A percentile compares a stretch with the other conserved stretches of the same genome.
These are phyloP conservation scores for Conus canariensis DNA, from an alignment of 2,888 invertebrate genomes.

Conservation along the genomic window DNA sequence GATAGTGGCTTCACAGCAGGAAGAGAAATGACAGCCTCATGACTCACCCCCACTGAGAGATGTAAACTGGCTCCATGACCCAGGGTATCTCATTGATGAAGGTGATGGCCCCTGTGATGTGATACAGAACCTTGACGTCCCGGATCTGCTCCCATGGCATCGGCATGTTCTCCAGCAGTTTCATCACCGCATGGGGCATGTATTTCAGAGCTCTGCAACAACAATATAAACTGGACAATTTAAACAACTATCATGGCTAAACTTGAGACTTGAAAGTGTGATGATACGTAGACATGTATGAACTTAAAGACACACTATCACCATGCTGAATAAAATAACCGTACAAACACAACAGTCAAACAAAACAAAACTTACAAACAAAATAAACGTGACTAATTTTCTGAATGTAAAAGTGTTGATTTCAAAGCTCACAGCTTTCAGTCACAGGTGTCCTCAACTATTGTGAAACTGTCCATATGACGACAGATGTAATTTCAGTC, in stretches of 20 bases:
- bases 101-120: constrained; percentile 99
- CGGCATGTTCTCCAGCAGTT: constrained; percentile 99
- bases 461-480: too few relatives aligned
- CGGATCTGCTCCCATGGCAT: constrained; percentile 99
- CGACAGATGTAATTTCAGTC: too few relatives aligned
- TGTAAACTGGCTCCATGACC: constrained; percentile 99
- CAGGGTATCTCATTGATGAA: constrained; percentile 99
- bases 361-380: too few relatives aligned
- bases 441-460: too few relatives aligned
- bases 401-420: too few relatives aligned
- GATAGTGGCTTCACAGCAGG: too few relatives aligned
- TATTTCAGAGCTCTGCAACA: constrained; percentile 93
- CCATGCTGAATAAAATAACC: too few relatives aligned
- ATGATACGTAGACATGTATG: not conserved
- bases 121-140: constrained; percentile 96
- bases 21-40: not conserved
- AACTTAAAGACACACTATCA: not conserved
- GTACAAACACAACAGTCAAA: too few relatives aligned
- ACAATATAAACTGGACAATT: constrained; percentile 42
- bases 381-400: too few relatives aligned
- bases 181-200: constrained; percentile 99
- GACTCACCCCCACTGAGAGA: constrained; percentile 98
- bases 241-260: constrained; percentile 3
- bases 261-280: not conserved
- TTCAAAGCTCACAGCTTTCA: too few relatives aligned